These are phyloP conservation scores for Drosophila putrida DNA, from an alignment of 2,888 invertebrate genomes.

Conservation along the genomic window DNA sequence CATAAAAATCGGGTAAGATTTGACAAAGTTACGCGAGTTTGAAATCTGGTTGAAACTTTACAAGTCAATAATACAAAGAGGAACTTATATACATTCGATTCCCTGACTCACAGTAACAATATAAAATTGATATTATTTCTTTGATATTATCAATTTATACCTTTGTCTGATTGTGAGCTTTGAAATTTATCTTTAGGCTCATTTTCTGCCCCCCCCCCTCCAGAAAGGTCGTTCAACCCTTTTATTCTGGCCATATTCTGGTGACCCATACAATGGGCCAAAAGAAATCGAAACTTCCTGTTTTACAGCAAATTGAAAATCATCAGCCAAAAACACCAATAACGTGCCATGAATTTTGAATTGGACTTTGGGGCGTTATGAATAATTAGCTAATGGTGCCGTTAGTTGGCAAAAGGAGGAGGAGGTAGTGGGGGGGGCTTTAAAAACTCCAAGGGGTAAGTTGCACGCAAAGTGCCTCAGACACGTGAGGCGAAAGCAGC, in stretches of 20 bases:
- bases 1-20: too few relatives aligned
- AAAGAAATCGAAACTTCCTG: constrained; percentile 73
- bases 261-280: constrained; percentile 26
- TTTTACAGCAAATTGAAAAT: constrained; percentile 30
- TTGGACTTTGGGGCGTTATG: constrained; percentile 37
- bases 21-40: too few relatives aligned
- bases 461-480: constrained; percentile 42
- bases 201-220: background rate
- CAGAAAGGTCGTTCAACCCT: constrained; percentile 52
- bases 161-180: background rate
- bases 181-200: background rate
- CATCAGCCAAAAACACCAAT: constrained; percentile 4
- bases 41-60: too few relatives aligned
- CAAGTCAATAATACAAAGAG: background rate
- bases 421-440: background rate
- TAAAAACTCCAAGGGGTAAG: constrained; percentile 4
- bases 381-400: constrained; percentile 56
- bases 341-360: constrained; percentile 61
- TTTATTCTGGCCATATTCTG: background rate
- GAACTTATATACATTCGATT: constrained; percentile 11
- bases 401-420: constrained; percentile 8
- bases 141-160: background rate
- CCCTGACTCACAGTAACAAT: constrained; percentile 19
- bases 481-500: constrained; percentile 46
- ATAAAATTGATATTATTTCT: background rate